These are phyloP conservation scores for Azemiops feae DNA, from an alignment of 2,113 vertebrate species.

Conservation along the genomic window DNA sequence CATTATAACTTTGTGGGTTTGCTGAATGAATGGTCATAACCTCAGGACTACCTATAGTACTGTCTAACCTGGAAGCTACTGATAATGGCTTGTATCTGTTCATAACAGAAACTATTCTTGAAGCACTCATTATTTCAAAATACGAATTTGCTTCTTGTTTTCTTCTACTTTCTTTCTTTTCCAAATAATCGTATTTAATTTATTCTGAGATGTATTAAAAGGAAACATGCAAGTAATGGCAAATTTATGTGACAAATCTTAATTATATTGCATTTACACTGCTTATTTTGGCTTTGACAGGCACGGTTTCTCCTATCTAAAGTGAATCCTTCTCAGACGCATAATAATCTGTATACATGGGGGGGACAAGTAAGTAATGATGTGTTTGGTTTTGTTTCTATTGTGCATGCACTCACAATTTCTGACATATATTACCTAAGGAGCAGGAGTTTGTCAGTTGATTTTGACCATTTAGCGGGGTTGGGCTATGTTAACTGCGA, in stretches of 20 bases:
- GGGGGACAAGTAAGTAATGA: constrained; percentile 87
- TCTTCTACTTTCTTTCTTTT: neutral
- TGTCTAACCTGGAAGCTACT: neutral
- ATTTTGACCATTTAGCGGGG: neutral
- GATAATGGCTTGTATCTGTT: neutral
- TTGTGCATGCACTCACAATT: neutral
- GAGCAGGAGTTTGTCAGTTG: neutral
- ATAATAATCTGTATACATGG: constrained; percentile 95
- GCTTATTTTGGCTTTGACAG: constrained; percentile 65
- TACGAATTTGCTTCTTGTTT: neutral
- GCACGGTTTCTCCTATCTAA: constrained; percentile 96
- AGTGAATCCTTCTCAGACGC: constrained; percentile 98
- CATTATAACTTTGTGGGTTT: neutral
- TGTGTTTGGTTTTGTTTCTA: neutral
- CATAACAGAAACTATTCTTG: neutral
- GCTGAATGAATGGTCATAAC: neutral
- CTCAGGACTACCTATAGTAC: neutral
- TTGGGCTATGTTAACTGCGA: neutral
- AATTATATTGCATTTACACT: neutral
- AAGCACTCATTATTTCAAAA: neutral
- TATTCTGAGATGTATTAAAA: neutral
- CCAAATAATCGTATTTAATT: neutral
- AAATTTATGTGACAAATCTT: neutral
- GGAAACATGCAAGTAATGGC: neutral
- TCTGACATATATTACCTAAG: neutral